These are phyloP conservation scores for rat (Rattus norvegicus) DNA, from an alignment of 2,113 vertebrate genomes.

Conservation along the genomic window GRCr8 NC_086030.1:17064001-17064500, in stretches of 20 bases:
- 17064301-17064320: no score
- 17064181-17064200: neutral
- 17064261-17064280: no score
- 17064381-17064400: neutral
- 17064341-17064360: no score
- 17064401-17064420: neutral
- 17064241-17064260: no score
- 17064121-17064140: no score
- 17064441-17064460: neutral
- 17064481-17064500: neutral
- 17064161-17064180: neutral
- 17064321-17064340: no score
- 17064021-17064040: slow-evolving; percentile 72
- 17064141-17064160: neutral
- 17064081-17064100: neutral
- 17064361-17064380: no score
- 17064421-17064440: neutral
- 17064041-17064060: neutral
- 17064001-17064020: neutral
- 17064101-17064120: fast-evolving
- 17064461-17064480: neutral
- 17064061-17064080: neutral
- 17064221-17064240: no score
- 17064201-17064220: no score
- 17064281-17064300: no score